Conservation (phyloP, 1,140 invertebrate genomes). For the Mercenaria mercenaria region DNA sequence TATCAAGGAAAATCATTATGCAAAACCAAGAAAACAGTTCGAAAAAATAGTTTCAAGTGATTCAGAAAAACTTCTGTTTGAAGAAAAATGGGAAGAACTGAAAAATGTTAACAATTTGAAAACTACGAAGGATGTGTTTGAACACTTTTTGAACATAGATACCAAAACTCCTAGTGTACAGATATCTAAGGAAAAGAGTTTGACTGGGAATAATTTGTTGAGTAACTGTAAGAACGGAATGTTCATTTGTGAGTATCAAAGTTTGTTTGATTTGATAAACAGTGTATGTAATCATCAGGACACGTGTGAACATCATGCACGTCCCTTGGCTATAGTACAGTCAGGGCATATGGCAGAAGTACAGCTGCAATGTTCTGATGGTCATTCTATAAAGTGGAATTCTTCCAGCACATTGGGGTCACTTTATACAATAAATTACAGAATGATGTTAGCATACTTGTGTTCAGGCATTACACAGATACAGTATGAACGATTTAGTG, state of each 20-base stretch:
- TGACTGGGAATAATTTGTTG: background rate
- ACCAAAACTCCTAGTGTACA: background rate
- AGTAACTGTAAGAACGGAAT: background rate
- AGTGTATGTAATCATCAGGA: background rate
- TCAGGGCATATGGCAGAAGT: slow-evolving; percentile 12
- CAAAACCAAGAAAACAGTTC: slow-evolving; percentile 5
- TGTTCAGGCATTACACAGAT: background rate
- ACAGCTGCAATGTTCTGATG: background rate
- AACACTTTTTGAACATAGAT: background rate
- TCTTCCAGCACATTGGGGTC: background rate
- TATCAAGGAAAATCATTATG: background rate
- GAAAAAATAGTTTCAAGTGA: background rate
- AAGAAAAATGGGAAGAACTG: background rate
- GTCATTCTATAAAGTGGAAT: background rate
- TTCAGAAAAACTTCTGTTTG: background rate
- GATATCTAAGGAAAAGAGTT: background rate
- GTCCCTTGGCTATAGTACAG: background rate
- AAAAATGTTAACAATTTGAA: background rate
- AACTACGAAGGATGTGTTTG: background rate
- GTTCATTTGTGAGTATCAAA: background rate
- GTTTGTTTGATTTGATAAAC: background rate
- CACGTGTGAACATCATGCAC: background rate
- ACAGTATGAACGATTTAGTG: slow-evolving; percentile 19
- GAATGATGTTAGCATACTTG: background rate
- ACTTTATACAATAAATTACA: background rate